Evolutionary conservation across 2,113 vertebrate genomes (phyloP).

Genomic region (Oryctolagus cuniculus): DNA sequence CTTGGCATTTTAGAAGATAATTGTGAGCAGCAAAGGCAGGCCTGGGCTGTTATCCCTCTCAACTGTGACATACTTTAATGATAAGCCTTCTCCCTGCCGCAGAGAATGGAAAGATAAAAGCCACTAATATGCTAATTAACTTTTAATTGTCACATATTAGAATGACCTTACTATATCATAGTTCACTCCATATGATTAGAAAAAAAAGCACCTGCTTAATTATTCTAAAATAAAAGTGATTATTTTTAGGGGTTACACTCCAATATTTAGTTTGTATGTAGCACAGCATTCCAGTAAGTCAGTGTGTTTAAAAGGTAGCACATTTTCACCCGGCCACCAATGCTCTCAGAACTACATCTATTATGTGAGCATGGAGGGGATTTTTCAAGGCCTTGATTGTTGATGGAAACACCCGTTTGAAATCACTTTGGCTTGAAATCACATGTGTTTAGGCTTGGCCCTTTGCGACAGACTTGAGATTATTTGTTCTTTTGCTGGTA

Average conservation of each 20-base stretch:
- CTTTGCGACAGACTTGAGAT: background rate
- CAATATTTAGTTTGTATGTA: background rate
- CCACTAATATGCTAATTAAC: constrained; percentile 20
- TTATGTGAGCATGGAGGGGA: accelerated
- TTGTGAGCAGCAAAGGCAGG: background rate
- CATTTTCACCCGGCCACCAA: background rate
- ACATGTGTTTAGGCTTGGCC: background rate
- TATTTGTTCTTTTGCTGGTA: background rate
- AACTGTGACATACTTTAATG: background rate
- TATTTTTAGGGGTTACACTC: background rate
- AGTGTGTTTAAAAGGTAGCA: background rate
- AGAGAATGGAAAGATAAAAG: background rate
- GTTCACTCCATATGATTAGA: constrained; percentile 7
- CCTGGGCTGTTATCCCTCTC: background rate
- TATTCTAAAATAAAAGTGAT: constrained; percentile 53
- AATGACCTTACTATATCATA: constrained; percentile 38
- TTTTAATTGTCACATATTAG: constrained; percentile 22
- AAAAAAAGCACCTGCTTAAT: constrained; percentile 29
- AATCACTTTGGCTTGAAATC: background rate
- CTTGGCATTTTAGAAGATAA: background rate
- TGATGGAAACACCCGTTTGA: background rate
- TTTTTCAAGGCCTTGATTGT: too few species aligned
- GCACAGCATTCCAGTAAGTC: background rate
- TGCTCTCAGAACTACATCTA: background rate
- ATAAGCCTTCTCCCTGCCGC: background rate